Percentiles rank a stretch among this genome's conserved stretches.
Conservation (phyloP, 37 sponge, comb jelly and placozoan genomes). For the Beroe forskalii region DNA sequence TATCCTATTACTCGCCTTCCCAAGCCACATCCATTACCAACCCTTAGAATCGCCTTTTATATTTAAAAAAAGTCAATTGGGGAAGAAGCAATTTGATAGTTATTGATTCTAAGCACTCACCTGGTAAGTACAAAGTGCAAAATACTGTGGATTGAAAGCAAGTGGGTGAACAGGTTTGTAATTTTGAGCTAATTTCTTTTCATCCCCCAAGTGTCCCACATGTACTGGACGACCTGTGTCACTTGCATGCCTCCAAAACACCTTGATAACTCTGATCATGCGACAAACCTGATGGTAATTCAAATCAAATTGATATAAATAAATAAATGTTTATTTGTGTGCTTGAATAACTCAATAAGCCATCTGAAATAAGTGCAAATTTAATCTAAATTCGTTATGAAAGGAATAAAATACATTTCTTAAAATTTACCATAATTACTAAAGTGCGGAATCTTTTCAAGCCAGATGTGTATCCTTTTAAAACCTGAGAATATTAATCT, state of each 20-base stretch:
- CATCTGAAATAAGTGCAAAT: neutral
- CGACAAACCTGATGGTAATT: neutral
- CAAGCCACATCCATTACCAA: no score
- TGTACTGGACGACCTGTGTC: conserved; percentile 58
- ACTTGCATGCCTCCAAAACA: conserved; percentile 33
- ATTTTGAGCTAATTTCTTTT: neutral
- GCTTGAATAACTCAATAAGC: neutral
- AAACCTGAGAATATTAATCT: neutral
- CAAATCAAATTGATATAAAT: no score
- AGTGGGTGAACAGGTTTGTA: conserved; percentile 17
- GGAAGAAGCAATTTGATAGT: no score
- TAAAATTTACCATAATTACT: neutral
- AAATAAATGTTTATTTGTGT: no score
- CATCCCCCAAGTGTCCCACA: neutral
- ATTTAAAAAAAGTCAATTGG: no score
- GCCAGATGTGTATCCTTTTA: neutral
- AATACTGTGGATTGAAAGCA: conserved; percentile 14
- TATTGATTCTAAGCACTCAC: no score
- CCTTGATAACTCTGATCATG: conserved; percentile 14
- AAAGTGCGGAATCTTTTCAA: neutral
- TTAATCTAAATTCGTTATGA: neutral
- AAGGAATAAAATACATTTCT: no score
- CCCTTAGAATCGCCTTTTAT: no score
- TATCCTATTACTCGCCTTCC: no score
- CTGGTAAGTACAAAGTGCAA: neutral